phyloP scores from a whole-genome alignment of 1,140 invertebrate genomes.

The Hypsibius dujardini region DNA sequence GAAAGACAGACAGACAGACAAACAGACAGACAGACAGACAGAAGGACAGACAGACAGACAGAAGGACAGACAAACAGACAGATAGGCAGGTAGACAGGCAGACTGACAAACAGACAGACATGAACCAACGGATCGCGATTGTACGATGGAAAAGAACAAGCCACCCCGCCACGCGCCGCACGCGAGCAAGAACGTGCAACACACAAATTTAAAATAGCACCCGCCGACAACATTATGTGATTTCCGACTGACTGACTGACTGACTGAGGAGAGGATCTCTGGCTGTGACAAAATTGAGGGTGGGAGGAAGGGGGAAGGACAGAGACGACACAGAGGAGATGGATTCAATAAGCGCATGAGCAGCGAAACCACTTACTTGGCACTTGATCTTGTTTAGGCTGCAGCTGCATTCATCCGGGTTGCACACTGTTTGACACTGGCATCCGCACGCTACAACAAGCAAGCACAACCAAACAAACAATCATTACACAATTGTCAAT shows the following conservation, averaged over 20 bases:
- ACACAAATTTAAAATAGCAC: background rate
- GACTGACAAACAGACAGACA: too few species aligned
- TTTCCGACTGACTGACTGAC: background rate
- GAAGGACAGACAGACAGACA: too few species aligned
- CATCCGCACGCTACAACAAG: conserved; percentile 53
- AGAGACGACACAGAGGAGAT: conserved; percentile 7
- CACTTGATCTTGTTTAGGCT: conserved; percentile 86
- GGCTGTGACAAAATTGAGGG: background rate
- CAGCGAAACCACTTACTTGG: conserved; percentile 41
- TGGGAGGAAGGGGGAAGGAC: background rate
- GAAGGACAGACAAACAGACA: too few species aligned
- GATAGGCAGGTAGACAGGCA: too few species aligned
- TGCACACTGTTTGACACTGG: conserved; percentile 75
- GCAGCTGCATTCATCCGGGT: conserved; percentile 83
- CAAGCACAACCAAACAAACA: too few species aligned
- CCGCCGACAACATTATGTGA: background rate
- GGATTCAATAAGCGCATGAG: background rate
- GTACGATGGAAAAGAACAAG: too few species aligned
- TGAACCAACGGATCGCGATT: too few species aligned
- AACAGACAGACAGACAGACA: too few species aligned
- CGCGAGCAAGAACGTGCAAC: background rate
- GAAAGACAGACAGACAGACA: too few species aligned
- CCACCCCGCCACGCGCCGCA: background rate
- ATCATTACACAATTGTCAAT: too few species aligned
- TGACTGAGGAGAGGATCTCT: background rate